These are phyloP conservation scores for Caranx ignobilis DNA, from an alignment of 2,113 vertebrate genomes.

Conservation along the genomic window DNA sequence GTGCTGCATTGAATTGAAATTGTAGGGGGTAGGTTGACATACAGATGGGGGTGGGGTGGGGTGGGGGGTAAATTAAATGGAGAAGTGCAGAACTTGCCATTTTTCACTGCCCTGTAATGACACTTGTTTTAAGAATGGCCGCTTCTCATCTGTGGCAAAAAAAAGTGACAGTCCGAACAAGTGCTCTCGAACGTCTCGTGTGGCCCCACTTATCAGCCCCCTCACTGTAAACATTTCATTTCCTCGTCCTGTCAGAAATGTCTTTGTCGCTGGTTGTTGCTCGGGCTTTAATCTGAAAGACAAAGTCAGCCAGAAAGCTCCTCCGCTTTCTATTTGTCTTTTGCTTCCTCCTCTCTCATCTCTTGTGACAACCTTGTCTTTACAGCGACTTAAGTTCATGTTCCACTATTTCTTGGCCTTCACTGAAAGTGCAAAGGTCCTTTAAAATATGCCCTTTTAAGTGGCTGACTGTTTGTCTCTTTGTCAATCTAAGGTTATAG, in stretches of 20 bases:
- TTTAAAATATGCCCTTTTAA: constrained; percentile 65
- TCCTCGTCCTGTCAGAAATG: constrained; percentile 81
- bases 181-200: constrained; percentile 59
- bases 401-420: constrained; percentile 63
- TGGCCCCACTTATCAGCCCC: constrained; percentile 72
- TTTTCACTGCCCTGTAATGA: constrained; percentile 63
- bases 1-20: constrained; percentile 48
- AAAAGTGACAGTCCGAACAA: constrained; percentile 66
- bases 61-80: constrained; percentile 51
- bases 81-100: constrained; percentile 43
- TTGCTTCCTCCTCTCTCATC: constrained; percentile 61
- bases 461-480: constrained; percentile 65
- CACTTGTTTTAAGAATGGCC: constrained; percentile 69
- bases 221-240: constrained; percentile 85
- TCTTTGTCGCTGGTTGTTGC: constrained; percentile 80
- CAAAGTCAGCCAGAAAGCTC: constrained; percentile 79
- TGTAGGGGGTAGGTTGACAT: constrained; percentile 47
- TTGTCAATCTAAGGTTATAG: constrained; percentile 69
- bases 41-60: constrained; percentile 22
- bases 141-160: constrained; percentile 46
- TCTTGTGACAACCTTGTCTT: constrained; percentile 73
- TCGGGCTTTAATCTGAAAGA: constrained; percentile 85
- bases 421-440: constrained; percentile 58
- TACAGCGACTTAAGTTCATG: constrained; percentile 60
- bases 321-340: constrained; percentile 69